Evolutionary conservation across 2,113 vertebrate genomes (phyloP).

Genomic region (Brachyhypopomus gauderio): DNA sequence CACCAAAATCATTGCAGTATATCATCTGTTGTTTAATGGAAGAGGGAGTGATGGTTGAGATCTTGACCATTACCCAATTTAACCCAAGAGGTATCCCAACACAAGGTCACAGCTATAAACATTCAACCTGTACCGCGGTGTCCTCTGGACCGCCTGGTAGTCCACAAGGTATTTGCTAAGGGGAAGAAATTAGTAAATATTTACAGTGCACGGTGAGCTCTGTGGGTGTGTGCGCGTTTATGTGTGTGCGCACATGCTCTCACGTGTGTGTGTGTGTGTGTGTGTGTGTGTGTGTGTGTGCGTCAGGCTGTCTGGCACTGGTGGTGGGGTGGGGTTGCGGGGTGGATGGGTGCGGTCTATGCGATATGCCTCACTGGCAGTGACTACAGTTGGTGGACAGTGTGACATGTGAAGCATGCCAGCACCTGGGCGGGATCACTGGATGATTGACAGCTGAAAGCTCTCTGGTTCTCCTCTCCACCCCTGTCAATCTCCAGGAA

Average conservation of each 20-base stretch:
- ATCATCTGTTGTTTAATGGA: too few species aligned
- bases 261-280: background rate
- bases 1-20: too few species aligned
- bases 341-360: constrained; percentile 34
- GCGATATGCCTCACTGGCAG: constrained; percentile 46
- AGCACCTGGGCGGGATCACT: constrained; percentile 48
- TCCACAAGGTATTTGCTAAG: too few species aligned
- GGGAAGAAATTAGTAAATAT: too few species aligned
- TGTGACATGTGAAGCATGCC: constrained; percentile 47
- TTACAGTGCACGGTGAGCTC: too few species aligned
- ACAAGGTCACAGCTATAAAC: too few species aligned
- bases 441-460: constrained; percentile 37
- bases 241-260: background rate
- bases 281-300: background rate
- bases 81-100: too few species aligned
- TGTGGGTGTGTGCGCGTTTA: background rate
- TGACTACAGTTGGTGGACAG: constrained; percentile 43
- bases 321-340: background rate
- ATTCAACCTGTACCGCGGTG: too few species aligned
- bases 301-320: background rate
- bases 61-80: too few species aligned
- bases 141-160: too few species aligned
- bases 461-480: constrained; percentile 1
- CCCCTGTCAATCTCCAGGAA: constrained; percentile 25
- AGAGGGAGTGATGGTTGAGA: too few species aligned